Conservation (phyloP, 2,888 invertebrate species). For the Trisateles emortualis region DNA sequence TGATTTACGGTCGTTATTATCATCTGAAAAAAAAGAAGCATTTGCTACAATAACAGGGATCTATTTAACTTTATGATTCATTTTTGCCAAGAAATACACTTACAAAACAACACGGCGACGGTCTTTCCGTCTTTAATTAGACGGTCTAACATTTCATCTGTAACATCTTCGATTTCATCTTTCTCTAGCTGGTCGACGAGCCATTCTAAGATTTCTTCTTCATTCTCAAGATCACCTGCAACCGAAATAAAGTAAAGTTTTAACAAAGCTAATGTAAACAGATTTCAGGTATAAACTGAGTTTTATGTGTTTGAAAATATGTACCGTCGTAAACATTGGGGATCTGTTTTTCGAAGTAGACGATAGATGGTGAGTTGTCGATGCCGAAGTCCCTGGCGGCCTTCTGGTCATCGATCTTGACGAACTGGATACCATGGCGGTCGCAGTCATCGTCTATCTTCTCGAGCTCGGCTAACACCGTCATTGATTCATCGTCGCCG, state of each 20-base stretch:
- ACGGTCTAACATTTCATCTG: conserved; percentile 97
- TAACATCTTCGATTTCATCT: conserved; percentile 98
- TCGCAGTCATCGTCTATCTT: conserved; percentile 98
- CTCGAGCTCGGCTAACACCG: conserved; percentile 94
- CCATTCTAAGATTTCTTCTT: conserved; percentile 96
- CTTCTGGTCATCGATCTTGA: conserved; percentile 95
- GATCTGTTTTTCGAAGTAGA: conserved; percentile 97
- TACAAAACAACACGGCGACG: conserved; percentile 96
- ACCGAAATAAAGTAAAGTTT: conserved; percentile 6
- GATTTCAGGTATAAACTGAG: background rate
- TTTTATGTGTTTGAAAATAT: conserved; percentile 8
- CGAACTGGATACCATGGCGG: conserved; percentile 96
- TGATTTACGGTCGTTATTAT: conserved; percentile 95
- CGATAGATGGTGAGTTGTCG: conserved; percentile 93
- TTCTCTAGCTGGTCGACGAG: conserved; percentile 94
- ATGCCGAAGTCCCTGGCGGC: conserved; percentile 96
- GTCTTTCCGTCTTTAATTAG: conserved; percentile 95
- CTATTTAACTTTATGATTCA: conserved; percentile 7
- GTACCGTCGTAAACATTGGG: conserved; percentile 96
- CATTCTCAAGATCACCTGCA: conserved; percentile 93
- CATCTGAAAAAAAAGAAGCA: conserved; percentile 86
- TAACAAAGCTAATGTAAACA: background rate
- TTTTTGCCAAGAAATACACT: conserved; percentile 64
- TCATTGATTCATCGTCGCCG: conserved; percentile 95
- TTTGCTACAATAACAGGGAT: conserved; percentile 10